These are phyloP conservation scores for Caenorhabditis uteleia DNA, from an alignment of 2,888 invertebrate species.

Conservation along the genomic window DNA sequence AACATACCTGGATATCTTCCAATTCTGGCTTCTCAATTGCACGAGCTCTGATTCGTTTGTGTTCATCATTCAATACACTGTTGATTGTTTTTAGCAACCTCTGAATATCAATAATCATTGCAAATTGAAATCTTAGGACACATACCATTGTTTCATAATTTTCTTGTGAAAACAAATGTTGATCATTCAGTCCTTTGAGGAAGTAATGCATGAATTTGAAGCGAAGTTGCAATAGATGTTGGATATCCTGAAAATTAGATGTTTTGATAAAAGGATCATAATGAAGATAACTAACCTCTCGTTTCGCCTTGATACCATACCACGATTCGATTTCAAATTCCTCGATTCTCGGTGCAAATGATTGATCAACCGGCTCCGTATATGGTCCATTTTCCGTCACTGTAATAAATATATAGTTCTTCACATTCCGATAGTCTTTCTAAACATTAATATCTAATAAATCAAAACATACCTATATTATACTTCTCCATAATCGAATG, in stretches of 20 bases:
- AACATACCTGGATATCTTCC: no score
- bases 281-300: slow-evolving; percentile 9
- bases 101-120: background rate
- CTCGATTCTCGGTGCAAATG: no score
- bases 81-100: slow-evolving; percentile 1
- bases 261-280: no score
- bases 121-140: background rate
- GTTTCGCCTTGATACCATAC: slow-evolving; percentile 13
- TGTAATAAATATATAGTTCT: no score
- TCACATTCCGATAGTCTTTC: background rate
- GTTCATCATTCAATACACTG: background rate
- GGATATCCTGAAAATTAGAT: slow-evolving; percentile 45
- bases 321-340: slow-evolving; percentile 21
- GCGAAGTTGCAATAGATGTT: slow-evolving; percentile 51
- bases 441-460: background rate
- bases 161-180: slow-evolving; percentile 13
- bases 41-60: background rate
- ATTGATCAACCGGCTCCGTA: no score
- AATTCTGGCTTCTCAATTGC: slow-evolving; percentile 6
- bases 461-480: slow-evolving; percentile 43
- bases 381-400: slow-evolving; percentile 9
- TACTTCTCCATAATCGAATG: slow-evolving; percentile 43
- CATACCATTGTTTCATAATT: slow-evolving; percentile 1
- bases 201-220: slow-evolving; percentile 66
- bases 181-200: slow-evolving; percentile 46